phyloP scores from a whole-genome alignment of 2,888 invertebrate genomes.

The Drosophila flavopinicola region DNA sequence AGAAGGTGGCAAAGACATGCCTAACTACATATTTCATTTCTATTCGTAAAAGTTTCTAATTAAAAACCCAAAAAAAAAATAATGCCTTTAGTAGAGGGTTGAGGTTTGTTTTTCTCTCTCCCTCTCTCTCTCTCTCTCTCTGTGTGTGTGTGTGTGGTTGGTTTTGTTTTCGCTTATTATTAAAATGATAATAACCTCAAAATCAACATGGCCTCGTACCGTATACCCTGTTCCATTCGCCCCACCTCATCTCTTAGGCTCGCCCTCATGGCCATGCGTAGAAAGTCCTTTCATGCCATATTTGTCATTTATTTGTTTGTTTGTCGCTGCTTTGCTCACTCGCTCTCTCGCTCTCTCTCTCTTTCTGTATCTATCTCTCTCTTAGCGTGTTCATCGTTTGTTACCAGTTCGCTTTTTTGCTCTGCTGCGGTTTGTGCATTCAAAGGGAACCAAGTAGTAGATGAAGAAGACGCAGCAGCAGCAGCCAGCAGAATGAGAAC shows the following conservation, averaged over 20 bases:
- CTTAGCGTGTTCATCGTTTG: conserved; percentile 30
- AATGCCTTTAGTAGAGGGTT: conserved; percentile 49
- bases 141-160: conserved; percentile 26
- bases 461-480: conserved; percentile 16
- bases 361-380: neutral
- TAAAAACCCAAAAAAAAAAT: conserved; percentile 64
- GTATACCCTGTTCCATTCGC: neutral
- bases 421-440: conserved; percentile 37
- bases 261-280: conserved; percentile 64
- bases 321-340: conserved; percentile 17
- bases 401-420: conserved; percentile 3
- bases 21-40: conserved; percentile 55
- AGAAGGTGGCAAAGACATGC: conserved; percentile 11
- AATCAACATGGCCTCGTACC: conserved; percentile 64
- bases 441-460: conserved; percentile 44
- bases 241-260: conserved; percentile 6
- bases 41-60: conserved; percentile 63
- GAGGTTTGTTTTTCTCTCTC: neutral
- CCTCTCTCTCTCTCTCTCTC: neutral
- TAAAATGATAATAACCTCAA: conserved; percentile 76
- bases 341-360: neutral
- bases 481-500: conserved; percentile 21
- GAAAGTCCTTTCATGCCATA: conserved; percentile 72
- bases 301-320: conserved; percentile 78
- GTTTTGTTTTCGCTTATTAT: conserved; percentile 72